Conservation (phyloP, 2,797 vertebrate genomes). For the Oreonectes daqikongensis region DNA sequence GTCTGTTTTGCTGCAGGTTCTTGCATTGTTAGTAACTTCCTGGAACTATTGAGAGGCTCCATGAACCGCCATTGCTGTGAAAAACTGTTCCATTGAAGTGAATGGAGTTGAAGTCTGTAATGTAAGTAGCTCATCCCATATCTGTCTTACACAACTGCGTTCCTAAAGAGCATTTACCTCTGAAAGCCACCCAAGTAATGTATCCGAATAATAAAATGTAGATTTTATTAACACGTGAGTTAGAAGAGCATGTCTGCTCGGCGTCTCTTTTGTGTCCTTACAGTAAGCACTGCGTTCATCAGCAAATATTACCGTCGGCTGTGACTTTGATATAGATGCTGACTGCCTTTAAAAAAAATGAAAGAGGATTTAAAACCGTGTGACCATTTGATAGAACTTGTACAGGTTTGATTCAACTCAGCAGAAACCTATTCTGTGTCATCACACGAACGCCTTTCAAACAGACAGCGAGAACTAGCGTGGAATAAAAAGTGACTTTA, state of each 20-base stretch:
- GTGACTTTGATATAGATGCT: constrained; percentile 1
- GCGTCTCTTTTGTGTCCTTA: neutral
- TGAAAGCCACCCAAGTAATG: neutral
- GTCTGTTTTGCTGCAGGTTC: too few species aligned
- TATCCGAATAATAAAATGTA: neutral
- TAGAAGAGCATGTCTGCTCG: neutral
- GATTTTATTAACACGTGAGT: constrained; percentile 1
- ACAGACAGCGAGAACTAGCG: constrained; percentile 21
- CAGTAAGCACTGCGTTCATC: neutral
- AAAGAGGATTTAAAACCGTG: neutral
- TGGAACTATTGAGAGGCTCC: too few species aligned
- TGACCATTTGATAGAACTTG: neutral
- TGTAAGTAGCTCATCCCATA: too few species aligned
- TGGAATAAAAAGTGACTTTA: constrained; percentile 34
- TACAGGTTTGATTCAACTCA: neutral
- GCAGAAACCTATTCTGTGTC: neutral
- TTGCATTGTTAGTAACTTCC: too few species aligned
- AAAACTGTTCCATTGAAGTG: too few species aligned
- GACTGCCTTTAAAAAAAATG: neutral
- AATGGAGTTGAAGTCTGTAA: too few species aligned
- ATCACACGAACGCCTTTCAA: constrained; percentile 1
- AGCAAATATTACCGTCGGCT: constrained; percentile 17
- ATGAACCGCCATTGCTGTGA: too few species aligned
- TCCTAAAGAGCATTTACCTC: too few species aligned
- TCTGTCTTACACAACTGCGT: too few species aligned